Percentiles rank a stretch among this genome's conserved stretches.
These are phyloP conservation scores for Neoscelio sp. DNA, from an alignment of 2,888 invertebrate species.

Conservation along the genomic window DNA sequence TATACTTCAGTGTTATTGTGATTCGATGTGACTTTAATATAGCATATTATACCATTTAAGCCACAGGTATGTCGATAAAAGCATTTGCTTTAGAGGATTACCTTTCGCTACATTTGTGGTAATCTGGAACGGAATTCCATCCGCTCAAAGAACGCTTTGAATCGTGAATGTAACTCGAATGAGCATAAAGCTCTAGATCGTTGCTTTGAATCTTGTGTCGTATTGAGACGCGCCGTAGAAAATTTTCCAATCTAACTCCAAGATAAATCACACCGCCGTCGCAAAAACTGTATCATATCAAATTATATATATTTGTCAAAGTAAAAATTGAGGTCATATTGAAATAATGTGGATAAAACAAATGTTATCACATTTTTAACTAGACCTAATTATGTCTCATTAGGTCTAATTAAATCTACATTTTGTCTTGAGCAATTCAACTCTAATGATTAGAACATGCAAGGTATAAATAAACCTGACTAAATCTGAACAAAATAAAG, in stretches of 20 bases:
- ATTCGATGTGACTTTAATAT: constrained; percentile 25
- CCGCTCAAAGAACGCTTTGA: constrained; percentile 46
- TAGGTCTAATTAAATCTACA: too few species aligned
- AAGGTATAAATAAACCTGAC: too few species aligned
- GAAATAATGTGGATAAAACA: too few species aligned
- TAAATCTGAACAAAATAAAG: too few species aligned
- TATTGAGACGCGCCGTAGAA: constrained; percentile 28
- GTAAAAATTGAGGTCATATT: too few species aligned
- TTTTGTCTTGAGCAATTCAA: too few species aligned
- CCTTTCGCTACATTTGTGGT: constrained; percentile 57
- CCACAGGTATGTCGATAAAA: constrained; percentile 47
- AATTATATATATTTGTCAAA: not conserved
- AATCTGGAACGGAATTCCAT: constrained; percentile 48
- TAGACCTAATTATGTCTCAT: too few species aligned
- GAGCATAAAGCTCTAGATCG: constrained; percentile 44
- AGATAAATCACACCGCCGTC: too few species aligned
- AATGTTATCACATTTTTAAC: too few species aligned
- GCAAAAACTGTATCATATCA: too few species aligned
- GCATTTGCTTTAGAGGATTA: constrained; percentile 43
- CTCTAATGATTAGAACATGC: too few species aligned
- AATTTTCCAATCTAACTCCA: constrained; percentile 26
- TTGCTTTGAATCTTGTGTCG: constrained; percentile 48
- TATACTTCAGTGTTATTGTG: constrained; percentile 6
- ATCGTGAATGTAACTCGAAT: constrained; percentile 50
- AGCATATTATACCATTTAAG: constrained; percentile 22